These are phyloP conservation scores for Valencia hispanica DNA, from an alignment of 2,797 vertebrate species.

Conservation along the genomic window DNA sequence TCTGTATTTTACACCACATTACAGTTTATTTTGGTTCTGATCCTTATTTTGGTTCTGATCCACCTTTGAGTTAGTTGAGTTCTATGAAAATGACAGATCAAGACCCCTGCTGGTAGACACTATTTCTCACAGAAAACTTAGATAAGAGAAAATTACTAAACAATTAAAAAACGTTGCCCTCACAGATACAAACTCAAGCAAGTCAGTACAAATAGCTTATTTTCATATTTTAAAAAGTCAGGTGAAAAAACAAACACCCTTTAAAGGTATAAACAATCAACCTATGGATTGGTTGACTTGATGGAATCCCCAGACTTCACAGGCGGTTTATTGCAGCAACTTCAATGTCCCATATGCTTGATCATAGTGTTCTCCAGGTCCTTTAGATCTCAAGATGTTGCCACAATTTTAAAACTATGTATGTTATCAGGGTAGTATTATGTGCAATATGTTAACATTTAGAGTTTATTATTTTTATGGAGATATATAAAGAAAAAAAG, in stretches of 20 bases:
- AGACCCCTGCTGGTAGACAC: neutral
- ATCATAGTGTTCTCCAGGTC: neutral
- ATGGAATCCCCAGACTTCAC: neutral
- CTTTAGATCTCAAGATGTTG: neutral
- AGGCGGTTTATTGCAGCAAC: neutral
- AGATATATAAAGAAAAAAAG: conserved; percentile 6
- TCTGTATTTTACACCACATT: neutral
- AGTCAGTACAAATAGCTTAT: neutral
- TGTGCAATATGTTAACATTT: conserved; percentile 35
- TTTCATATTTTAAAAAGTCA: neutral
- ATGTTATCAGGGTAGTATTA: neutral
- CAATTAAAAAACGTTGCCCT: neutral
- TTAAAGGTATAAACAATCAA: neutral
- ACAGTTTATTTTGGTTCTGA: neutral
- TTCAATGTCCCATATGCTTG: neutral
- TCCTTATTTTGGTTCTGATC: neutral
- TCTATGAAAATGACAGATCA: neutral
- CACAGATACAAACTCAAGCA: neutral
- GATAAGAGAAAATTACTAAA: neutral
- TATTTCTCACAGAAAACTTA: neutral
- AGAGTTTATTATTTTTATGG: conserved; percentile 26
- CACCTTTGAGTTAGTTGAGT: neutral
- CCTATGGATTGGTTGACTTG: neutral
- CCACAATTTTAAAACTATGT: neutral
- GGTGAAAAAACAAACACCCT: neutral